phyloP scores from a whole-genome alignment of 37 sponge, comb jelly and placozoan species.

The Cliona cf. orientalis region DNA sequence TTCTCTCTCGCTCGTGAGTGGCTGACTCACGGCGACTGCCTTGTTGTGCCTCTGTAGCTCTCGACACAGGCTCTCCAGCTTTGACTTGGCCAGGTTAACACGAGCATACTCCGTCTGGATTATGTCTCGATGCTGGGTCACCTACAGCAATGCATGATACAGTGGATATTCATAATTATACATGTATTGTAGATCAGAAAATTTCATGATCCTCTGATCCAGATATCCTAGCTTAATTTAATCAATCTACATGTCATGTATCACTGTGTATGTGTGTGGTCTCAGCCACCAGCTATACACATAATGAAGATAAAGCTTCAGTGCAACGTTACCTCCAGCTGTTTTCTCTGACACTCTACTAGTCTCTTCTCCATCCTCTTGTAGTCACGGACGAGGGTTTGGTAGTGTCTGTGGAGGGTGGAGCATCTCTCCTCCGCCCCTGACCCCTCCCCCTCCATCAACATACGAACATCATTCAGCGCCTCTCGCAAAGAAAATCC shows the following conservation, averaged over 20 bases:
- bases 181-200: too few relatives aligned
- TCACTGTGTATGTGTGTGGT: too few relatives aligned
- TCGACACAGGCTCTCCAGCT: conserved; percentile 92
- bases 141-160: conserved; percentile 39
- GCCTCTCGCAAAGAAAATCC: conserved; percentile 67
- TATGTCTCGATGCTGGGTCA: conserved; percentile 78
- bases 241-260: too few relatives aligned
- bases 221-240: too few relatives aligned
- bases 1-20: not conserved
- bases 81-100: conserved; percentile 85
- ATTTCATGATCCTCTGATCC: too few relatives aligned
- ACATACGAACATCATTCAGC: conserved; percentile 50
- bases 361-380: conserved; percentile 65
- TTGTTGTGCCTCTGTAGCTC: conserved; percentile 97
- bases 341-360: conserved; percentile 63
- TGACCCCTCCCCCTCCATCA: conserved; percentile 9
- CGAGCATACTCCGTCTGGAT: conserved; percentile 82
- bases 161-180: not conserved
- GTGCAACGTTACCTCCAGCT: conserved; percentile 54
- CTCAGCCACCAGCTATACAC: not conserved
- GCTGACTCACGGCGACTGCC: conserved; percentile 75
- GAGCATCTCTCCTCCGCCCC: conserved; percentile 40
- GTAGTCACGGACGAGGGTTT: conserved; percentile 64
- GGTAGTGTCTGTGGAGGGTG: conserved; percentile 46
- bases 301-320: too few relatives aligned